These are phyloP conservation scores for Drosophila eohydei DNA, from an alignment of 2,888 invertebrate species.

Conservation along the genomic window DNA sequence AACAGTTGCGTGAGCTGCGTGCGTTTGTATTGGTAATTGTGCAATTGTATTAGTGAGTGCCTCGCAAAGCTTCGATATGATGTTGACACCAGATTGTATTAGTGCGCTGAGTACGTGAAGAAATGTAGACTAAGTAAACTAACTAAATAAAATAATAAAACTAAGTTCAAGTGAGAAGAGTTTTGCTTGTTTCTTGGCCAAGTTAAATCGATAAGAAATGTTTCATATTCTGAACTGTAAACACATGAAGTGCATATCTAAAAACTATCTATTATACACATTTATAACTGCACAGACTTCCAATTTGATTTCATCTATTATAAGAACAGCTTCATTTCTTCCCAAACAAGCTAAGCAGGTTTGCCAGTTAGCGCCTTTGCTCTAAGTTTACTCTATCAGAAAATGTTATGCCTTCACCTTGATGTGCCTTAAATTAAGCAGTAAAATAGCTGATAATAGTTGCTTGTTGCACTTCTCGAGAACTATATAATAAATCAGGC, in stretches of 20 bases:
- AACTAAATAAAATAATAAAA: background rate
- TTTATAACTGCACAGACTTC: background rate
- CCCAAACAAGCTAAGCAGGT: background rate
- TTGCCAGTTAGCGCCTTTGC: slow-evolving; percentile 1
- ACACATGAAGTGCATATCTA: background rate
- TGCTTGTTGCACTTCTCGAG: background rate
- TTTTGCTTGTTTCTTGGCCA: background rate
- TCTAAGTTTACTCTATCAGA: background rate
- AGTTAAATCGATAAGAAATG: background rate
- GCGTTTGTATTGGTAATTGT: background rate
- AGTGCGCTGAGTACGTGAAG: background rate
- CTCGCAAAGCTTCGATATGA: background rate
- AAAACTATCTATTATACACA: too few species aligned
- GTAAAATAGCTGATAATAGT: slow-evolving; percentile 8
- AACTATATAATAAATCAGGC: slow-evolving; percentile 9
- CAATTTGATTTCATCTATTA: background rate
- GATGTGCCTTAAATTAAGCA: background rate
- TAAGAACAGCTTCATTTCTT: background rate
- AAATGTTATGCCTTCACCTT: slow-evolving; percentile 1
- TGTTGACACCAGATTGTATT: background rate
- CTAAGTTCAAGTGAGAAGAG: background rate
- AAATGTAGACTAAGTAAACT: background rate
- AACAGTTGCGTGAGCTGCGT: slow-evolving; percentile 5
- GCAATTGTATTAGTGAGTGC: slow-evolving; percentile 10
- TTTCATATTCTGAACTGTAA: background rate